Base-by-base conservation (phyloP, 1,140 invertebrate species). In the Pteromalus puparum region DNA sequence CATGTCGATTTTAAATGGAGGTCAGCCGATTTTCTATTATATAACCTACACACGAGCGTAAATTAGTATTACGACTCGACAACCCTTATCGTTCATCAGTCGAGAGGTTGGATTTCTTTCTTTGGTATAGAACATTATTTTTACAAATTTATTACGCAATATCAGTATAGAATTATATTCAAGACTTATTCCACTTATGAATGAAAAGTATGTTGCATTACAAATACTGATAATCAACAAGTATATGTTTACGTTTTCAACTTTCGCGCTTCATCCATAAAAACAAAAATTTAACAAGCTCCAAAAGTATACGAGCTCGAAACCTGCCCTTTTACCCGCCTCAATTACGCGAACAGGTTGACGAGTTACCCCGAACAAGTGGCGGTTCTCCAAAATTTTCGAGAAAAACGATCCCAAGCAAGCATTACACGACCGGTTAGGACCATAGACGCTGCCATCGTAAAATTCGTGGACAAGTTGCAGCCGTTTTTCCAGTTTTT, bases 401-500 rank as follows among this genome's bases (percentile, higher is more conserved):
- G 68, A 30, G 68, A 28, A 70, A 70, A 28, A 70, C 18, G 10
- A 30, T 42, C 38, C 0, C 9, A 7, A 42, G 38, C 38, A 9
- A 42, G 7, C 10, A 7, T 42, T 42, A 42, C 10, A 28, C 24
- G 68, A 70, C 68, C 68, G 68, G 68, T 70, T 70, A 26, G 10
- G 3, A 30, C 26, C 68, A n/a, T n/a, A 30, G 24, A 30, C 68
- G 68, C 15, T 70, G 68, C 68, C 24, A 10, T 70, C 24, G 68
- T 28, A 30, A 70, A 70, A 70, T 70, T 70, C 68, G 68, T 30
- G 5, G 68, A 70, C 68, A 30, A 26, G 24, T 70, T 18, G 68
- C 68, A 2, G 68, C 5, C 13, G 68, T 18, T 70, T 70, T 70
- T 70, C 68, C 68, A 70, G 24, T 70, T 70, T 70, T 70, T 70